These are phyloP conservation scores for Macrotrachela quadricornifera DNA, from an alignment of 1,140 invertebrate species.

Conservation along the genomic window DNA sequence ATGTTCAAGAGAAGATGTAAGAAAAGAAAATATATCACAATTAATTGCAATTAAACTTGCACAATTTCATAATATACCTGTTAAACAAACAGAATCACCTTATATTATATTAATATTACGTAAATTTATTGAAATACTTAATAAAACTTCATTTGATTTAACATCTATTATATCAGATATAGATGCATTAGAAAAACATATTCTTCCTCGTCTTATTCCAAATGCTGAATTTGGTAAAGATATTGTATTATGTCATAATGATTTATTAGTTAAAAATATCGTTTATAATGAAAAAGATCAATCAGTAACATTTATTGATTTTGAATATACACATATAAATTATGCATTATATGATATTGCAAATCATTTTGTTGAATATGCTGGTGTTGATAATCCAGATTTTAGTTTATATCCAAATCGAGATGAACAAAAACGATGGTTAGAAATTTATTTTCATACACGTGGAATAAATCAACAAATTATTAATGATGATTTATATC, in stretches of 20 bases:
- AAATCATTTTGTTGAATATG: constrained; percentile 93
- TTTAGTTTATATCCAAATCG: constrained; percentile 49
- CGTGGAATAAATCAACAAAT: neutral
- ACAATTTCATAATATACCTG: too few relatives aligned
- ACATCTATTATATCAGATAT: too few relatives aligned
- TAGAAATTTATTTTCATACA: constrained; percentile 3
- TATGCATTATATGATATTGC: constrained; percentile 88
- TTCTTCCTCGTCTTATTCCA: too few relatives aligned
- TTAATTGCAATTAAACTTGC: too few relatives aligned
- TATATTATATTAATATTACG: too few relatives aligned
- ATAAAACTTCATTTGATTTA: too few relatives aligned
- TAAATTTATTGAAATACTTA: too few relatives aligned
- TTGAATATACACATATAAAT: constrained; percentile 80
- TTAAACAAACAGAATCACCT: too few relatives aligned
- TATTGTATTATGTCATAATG: constrained; percentile 87
- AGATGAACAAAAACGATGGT: constrained; percentile 33
- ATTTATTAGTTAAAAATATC: constrained; percentile 78
- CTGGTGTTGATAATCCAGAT: constrained; percentile 42
- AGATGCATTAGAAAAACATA: too few relatives aligned
- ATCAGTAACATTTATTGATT: constrained; percentile 72
- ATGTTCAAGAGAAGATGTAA: too few relatives aligned
- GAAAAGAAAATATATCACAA: too few relatives aligned
- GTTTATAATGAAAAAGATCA: constrained; percentile 50
- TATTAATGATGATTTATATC: constrained; percentile 37
- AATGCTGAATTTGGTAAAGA: constrained; percentile 8